phyloP scores from a whole-genome alignment of 1,140 invertebrate species.

The Ridgeia piscesae region DNA sequence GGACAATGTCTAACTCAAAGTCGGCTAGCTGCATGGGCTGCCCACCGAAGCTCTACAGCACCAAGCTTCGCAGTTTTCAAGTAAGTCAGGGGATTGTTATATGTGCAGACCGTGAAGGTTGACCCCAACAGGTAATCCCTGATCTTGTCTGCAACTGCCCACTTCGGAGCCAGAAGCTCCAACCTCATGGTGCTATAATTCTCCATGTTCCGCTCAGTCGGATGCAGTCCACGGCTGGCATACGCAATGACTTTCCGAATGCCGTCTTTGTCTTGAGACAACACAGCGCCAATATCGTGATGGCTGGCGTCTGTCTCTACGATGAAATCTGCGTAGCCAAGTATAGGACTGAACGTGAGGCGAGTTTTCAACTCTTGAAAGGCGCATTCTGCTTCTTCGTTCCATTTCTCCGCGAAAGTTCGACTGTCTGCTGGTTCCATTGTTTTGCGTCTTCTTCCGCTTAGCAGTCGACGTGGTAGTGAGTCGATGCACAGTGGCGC shows the following conservation, averaged over 20 bases:
- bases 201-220: no score
- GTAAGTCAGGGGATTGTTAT: constrained; percentile 24
- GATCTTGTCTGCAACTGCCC: constrained; percentile 34
- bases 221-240: constrained; percentile 23
- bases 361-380: neutral
- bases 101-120: constrained; percentile 31
- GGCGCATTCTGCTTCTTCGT: neutral
- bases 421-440: neutral
- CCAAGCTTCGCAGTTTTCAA: constrained; percentile 31
- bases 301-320: neutral
- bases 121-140: constrained; percentile 34
- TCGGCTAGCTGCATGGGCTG: constrained; percentile 26
- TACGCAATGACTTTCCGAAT: constrained; percentile 26
- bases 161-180: no score
- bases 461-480: no score
- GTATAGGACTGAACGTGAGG: no score
- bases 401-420: neutral
- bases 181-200: no score
- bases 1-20: constrained; percentile 30
- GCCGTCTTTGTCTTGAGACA: no score
- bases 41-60: constrained; percentile 29
- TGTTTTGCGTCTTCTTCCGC: neutral
- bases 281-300: no score
- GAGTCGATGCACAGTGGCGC: neutral
- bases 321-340: neutral